Evolutionary conservation across 2,113 vertebrate genomes (phyloP).

Genomic region (Salvelinus fontinalis): DNA sequence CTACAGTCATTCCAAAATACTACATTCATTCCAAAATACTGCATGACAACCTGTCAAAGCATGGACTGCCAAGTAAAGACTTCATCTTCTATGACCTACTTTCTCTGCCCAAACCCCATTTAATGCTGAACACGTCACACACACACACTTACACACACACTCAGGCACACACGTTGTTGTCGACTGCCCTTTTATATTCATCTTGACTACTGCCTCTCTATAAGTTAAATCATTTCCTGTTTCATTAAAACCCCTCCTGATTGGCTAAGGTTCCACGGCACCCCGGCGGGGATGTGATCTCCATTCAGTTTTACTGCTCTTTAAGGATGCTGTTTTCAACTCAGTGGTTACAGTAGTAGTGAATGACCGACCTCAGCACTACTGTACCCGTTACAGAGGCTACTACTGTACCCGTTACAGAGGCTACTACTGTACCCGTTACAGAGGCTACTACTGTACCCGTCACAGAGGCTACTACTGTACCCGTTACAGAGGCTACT

Average conservation of each 20-base stretch:
- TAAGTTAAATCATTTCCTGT: constrained; percentile 6
- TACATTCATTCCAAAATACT: no score
- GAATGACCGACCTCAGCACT: neutral
- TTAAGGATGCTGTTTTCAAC: constrained; percentile 1
- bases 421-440: no score
- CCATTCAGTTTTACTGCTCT: neutral
- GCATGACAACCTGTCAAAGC: neutral
- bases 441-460: no score
- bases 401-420: no score
- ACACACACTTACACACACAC: constrained; percentile 7
- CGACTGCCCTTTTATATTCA: constrained; percentile 16
- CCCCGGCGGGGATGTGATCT: neutral
- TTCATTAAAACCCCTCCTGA: constrained; percentile 18
- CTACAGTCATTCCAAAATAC: no score
- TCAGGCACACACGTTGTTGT: neutral
- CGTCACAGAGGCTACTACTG: no score
- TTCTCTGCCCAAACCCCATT: neutral
- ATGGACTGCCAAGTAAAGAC: constrained; percentile 20
- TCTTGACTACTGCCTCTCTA: constrained; percentile 8
- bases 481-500: no score
- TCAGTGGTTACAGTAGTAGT: neutral
- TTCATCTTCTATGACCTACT: neutral
- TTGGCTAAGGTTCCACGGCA: neutral
- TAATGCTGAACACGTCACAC: constrained; percentile 25
- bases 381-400: no score